Percentiles rank a stretch among this genome's conserved stretches.
Evolutionary conservation across 1,140 invertebrate species (phyloP).

Genomic region (Anthonomus grandis): DNA sequence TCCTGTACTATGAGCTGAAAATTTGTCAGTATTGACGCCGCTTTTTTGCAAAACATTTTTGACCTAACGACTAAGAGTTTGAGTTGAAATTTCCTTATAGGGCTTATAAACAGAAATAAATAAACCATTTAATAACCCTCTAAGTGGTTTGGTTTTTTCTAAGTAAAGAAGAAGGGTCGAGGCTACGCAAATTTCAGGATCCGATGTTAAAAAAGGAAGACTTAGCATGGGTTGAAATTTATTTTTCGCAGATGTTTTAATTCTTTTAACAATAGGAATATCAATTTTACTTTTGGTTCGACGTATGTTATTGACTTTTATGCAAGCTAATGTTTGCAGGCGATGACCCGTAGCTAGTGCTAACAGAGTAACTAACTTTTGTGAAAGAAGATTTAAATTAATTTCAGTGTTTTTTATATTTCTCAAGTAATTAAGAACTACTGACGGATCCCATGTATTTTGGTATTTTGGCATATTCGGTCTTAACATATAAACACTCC

Average conservation of each 20-base stretch:
- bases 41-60: constrained; percentile 5
- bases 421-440: neutral
- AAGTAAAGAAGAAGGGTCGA: neutral
- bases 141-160: neutral
- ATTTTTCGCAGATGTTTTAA: neutral
- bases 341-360: no score
- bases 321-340: neutral
- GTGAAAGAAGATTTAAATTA: neutral
- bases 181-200: no score
- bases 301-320: neutral
- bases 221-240: neutral
- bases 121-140: neutral
- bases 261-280: neutral
- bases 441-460: neutral
- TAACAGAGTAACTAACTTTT: no score
- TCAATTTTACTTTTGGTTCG: neutral
- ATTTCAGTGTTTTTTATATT: neutral
- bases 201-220: neutral
- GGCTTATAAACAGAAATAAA: neutral
- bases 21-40: constrained; percentile 16
- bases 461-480: neutral
- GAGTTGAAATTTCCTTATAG: neutral
- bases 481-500: no score
- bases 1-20: constrained; percentile 21
- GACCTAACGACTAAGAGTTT: no score